A percentile compares a stretch with the other conserved stretches of the same genome.
phyloP scores from a whole-genome alignment of 2,888 invertebrate genomes.

The Drosophila parthenogenetica region DNA sequence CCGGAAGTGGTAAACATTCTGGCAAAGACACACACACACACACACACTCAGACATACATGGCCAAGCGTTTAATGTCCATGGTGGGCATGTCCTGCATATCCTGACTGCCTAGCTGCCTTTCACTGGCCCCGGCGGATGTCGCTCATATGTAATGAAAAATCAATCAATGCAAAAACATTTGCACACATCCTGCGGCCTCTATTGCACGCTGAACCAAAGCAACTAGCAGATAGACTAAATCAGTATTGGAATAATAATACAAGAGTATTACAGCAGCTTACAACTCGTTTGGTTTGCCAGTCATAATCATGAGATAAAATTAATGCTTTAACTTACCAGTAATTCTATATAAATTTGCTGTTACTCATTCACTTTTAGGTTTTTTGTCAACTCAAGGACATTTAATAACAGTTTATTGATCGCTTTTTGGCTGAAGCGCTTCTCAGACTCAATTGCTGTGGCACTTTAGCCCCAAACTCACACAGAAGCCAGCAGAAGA shows the following conservation, averaged over 20 bases:
- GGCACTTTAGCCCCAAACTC: constrained; percentile 17
- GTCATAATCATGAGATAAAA: too few species aligned
- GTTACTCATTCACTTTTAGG: neutral
- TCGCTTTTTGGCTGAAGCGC: constrained; percentile 14
- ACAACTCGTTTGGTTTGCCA: too few species aligned
- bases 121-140: constrained; percentile 58
- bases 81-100: constrained; percentile 31
- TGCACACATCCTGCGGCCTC: constrained; percentile 28
- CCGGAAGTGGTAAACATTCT: constrained; percentile 80
- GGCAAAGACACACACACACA: constrained; percentile 54
- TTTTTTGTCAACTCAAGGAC: constrained; percentile 10
- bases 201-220: constrained; percentile 2
- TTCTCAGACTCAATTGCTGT: constrained; percentile 39
- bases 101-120: constrained; percentile 1
- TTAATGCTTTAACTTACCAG: neutral
- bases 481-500: constrained; percentile 16
- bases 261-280: too few species aligned
- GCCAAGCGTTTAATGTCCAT: constrained; percentile 53
- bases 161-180: constrained; percentile 72
- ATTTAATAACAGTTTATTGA: constrained; percentile 37
- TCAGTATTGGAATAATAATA: too few species aligned
- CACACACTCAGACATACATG: neutral
- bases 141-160: constrained; percentile 79
- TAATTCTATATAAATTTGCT: neutral
- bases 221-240: neutral